Evolutionary conservation across 1,140 invertebrate genomes (phyloP).

Genomic region (Heterodera schachtii): DNA sequence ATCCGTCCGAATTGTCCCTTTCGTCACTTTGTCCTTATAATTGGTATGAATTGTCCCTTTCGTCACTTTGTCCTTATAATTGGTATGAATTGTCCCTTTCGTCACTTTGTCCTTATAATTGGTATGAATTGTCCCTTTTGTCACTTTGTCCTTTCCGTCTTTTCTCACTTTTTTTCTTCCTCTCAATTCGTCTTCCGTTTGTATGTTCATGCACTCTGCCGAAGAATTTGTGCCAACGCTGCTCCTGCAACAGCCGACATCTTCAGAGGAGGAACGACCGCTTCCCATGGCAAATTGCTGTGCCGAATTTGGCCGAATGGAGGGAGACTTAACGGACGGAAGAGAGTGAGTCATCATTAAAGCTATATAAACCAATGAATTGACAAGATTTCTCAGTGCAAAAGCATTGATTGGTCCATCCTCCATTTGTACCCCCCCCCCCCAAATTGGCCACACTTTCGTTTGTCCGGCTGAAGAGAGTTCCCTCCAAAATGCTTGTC

Average conservation of each 20-base stretch:
- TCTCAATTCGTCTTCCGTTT: neutral
- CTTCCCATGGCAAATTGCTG: neutral
- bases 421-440: too few species aligned
- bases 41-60: too few species aligned
- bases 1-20: neutral
- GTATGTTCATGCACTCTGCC: too few species aligned
- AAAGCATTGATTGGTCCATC: too few species aligned
- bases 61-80: too few species aligned
- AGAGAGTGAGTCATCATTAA: too few species aligned
- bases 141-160: neutral
- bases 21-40: too few species aligned
- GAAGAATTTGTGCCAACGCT: neutral
- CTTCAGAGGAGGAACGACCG: neutral
- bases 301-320: neutral
- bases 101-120: too few species aligned
- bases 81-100: too few species aligned
- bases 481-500: conserved; percentile 21
- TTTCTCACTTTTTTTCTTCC: neutral
- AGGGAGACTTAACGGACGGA: neutral
- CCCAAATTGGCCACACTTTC: neutral
- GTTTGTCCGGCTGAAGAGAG: neutral
- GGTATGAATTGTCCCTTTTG: too few species aligned
- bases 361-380: too few species aligned
- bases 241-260: neutral
- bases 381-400: too few species aligned